Base-by-base conservation (phyloP, 1,140 invertebrate genomes). In the Lethrus apterus region DNA sequence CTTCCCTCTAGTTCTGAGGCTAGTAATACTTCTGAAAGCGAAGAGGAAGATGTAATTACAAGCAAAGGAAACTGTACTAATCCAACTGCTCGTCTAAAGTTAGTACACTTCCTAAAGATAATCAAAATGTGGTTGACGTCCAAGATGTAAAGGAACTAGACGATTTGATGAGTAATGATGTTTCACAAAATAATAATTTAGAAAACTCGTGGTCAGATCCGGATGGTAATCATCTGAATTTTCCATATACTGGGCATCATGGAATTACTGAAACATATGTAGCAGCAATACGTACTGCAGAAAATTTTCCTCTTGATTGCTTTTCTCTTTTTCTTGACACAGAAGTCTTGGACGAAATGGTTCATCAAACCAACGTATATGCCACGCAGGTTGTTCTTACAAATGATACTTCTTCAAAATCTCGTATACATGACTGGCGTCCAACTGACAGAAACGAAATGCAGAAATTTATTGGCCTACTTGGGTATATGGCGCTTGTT, bases 341-440 rank as follows among this genome's bases (percentile, higher is more conserved):
- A 4, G 24, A 4, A 4, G 13, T 23, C 4, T 5, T 41, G 3
- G 5, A 41, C 13, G 19, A 20, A 2, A 41, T 23, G 5, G 5
- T n/a, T 8, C 7, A 14, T 3, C 19, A n/a, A 4, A 34, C 32
- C 7, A 34, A 34, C 13, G 5, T n/a, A 7, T 34, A 34, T 34
- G 32, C 32, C 5, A 34, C 32, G 14, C 32, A 34, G 13, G 13
- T 8, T 7, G 9, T 34, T 8, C 7, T 15, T 5, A n/a, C 14
- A 36, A 11, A 23, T 4, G 19, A 41, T 23, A 41, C 24, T 3
- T n/a, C 4, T 2, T 59, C 60, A 31, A 40, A 34, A 13, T 46
- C 33, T 49, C 34, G 34, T n/a, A 9, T 41, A 31, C 34, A 34
- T 38, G 3, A 38, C 11, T 47, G 24, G 34, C 13, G 11, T 7